Evolutionary conservation across 2,888 invertebrate genomes (phyloP).

Genomic region (Agrilus mali): DNA sequence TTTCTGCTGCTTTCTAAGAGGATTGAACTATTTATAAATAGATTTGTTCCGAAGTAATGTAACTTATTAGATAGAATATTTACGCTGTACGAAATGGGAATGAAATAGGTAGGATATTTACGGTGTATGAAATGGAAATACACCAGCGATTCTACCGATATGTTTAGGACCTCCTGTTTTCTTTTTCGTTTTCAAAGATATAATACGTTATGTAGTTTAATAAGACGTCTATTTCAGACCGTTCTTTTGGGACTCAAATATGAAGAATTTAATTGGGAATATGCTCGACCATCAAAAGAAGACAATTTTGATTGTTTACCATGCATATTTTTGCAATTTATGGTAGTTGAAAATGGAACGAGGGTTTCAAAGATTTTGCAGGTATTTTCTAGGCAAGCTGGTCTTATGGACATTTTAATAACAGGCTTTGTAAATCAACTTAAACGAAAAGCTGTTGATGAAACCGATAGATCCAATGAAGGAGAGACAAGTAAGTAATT

Average conservation of each 20-base stretch:
- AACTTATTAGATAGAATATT: no score
- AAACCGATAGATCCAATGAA: slow-evolving; percentile 32
- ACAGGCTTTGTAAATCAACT: slow-evolving; percentile 70
- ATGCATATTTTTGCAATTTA: slow-evolving; percentile 85
- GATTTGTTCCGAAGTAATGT: no score
- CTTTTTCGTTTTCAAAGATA: no score
- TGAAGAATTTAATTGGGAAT: slow-evolving; percentile 87
- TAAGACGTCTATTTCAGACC: slow-evolving; percentile 42
- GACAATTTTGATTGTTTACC: slow-evolving; percentile 78
- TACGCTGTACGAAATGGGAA: no score
- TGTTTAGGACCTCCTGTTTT: no score
- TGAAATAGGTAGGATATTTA: no score
- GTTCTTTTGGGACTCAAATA: slow-evolving; percentile 73
- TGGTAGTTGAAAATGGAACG: slow-evolving; percentile 63
- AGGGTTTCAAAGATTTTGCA: slow-evolving; percentile 70
- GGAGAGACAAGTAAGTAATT: neutral
- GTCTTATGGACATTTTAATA: slow-evolving; percentile 79
- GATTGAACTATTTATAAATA: no score
- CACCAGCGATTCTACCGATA: no score
- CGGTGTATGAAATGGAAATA: no score
- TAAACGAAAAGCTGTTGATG: slow-evolving; percentile 36
- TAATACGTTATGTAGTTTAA: neutral
- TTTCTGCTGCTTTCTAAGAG: no score
- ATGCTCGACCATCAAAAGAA: slow-evolving; percentile 74
- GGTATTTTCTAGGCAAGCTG: slow-evolving; percentile 61